Percentiles rank a stretch among this genome's conserved stretches.
Conservation (phyloP, 1,140 invertebrate species). For the Micrasema minimum region DNA sequence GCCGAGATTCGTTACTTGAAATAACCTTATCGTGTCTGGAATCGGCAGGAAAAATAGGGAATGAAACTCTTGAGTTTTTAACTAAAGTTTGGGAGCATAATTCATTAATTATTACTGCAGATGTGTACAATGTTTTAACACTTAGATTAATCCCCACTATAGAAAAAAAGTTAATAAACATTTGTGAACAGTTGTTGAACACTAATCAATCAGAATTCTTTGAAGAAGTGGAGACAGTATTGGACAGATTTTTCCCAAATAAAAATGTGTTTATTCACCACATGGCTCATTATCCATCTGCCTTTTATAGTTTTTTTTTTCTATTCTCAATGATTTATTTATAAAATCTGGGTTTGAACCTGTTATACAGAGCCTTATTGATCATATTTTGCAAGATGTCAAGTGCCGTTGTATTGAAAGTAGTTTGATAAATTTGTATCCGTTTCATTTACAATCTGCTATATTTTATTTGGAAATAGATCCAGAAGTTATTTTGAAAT, state of each 20-base stretch:
- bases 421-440: constrained; percentile 12
- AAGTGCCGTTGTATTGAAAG: neutral
- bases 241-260: constrained; percentile 23
- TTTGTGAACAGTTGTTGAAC: constrained; percentile 3
- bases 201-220: constrained; percentile 8
- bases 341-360: constrained; percentile 9
- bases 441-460: neutral
- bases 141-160: neutral
- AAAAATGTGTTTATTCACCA: constrained; percentile 10
- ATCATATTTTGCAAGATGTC: constrained; percentile 14
- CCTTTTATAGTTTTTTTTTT: constrained; percentile 10
- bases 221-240: neutral
- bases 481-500: neutral
- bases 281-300: neutral
- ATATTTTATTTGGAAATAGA: constrained; percentile 28
- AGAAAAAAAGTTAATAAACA: constrained; percentile 15
- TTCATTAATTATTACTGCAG: neutral
- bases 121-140: constrained; percentile 19
- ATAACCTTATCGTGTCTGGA: neutral
- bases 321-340: constrained; percentile 29
- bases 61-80: constrained; percentile 17
- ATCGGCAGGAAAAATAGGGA: neutral
- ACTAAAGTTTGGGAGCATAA: constrained; percentile 14
- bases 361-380: constrained; percentile 11
- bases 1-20: neutral